Evolutionary conservation across 2,113 vertebrate species (phyloP).

Genomic region (Colaptes auratus): DNA sequence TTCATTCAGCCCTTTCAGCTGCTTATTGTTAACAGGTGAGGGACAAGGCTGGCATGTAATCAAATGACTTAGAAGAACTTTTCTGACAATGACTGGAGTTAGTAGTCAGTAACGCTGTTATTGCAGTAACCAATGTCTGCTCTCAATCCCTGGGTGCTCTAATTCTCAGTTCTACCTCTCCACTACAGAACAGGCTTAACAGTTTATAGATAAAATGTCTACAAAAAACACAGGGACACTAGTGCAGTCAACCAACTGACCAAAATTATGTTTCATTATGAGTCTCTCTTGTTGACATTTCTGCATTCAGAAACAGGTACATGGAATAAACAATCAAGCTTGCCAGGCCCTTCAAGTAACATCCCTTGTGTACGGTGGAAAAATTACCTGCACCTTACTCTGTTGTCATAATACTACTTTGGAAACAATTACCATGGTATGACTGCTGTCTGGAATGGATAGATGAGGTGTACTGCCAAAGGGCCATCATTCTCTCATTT

Average conservation of each 20-base stretch:
- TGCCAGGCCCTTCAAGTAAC: constrained; percentile 69
- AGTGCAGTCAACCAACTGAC: background rate
- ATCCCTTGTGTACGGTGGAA: constrained; percentile 73
- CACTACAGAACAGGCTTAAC: background rate
- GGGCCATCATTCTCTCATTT: constrained; percentile 78
- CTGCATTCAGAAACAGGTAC: constrained; percentile 52
- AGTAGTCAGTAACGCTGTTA: background rate
- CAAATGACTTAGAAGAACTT: background rate
- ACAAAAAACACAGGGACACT: background rate
- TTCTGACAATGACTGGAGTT: background rate
- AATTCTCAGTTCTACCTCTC: background rate
- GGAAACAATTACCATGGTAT: constrained; percentile 80
- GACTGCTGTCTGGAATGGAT: constrained; percentile 77
- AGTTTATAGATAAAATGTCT: background rate
- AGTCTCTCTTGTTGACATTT: background rate
- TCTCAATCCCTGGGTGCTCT: background rate
- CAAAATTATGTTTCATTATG: background rate
- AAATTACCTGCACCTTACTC: constrained; percentile 76
- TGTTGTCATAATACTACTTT: constrained; percentile 81
- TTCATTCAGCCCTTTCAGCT: background rate
- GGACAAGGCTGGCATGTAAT: background rate
- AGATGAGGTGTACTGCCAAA: constrained; percentile 75
- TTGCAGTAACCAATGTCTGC: background rate
- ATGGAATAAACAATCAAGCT: constrained; percentile 63
- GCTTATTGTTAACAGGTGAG: background rate